phyloP scores from a whole-genome alignment of 2,797 vertebrate species.

The Micrastur ruficollis region DNA sequence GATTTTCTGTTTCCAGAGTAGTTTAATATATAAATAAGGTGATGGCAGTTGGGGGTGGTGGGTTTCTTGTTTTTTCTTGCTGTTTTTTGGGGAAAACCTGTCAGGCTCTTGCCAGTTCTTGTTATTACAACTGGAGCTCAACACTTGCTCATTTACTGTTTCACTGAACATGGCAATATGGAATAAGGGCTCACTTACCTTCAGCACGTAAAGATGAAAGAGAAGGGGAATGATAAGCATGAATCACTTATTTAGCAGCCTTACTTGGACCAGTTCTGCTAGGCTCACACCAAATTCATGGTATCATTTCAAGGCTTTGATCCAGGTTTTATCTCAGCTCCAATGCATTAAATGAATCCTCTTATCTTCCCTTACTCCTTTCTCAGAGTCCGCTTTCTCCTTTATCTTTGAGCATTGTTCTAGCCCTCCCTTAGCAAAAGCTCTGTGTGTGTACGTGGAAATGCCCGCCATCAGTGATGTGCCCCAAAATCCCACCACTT shows the following conservation, averaged over 20 bases:
- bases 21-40: not conserved
- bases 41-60: not conserved
- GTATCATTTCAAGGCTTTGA: constrained; percentile 49
- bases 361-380: not conserved
- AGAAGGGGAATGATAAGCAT: not conserved
- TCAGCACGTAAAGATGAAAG: constrained; percentile 22
- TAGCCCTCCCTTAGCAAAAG: not conserved
- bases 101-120: not conserved
- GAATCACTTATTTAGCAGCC: constrained; percentile 12
- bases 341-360: constrained; percentile 4
- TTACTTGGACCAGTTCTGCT: not conserved
- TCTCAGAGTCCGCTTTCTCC: not conserved
- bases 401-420: constrained; percentile 7
- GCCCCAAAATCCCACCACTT: not conserved
- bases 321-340: constrained; percentile 33
- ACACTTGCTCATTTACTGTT: constrained; percentile 21
- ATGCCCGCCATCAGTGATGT: not conserved
- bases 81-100: not conserved
- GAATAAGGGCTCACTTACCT: constrained; percentile 18
- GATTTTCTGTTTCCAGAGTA: not conserved
- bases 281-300: not conserved
- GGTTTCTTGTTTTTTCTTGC: not conserved
- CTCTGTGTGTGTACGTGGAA: not conserved
- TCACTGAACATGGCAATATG: not conserved
- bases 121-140: not conserved